Conservation (phyloP, 2,888 invertebrate species). For the Polydrusus cervinus region DNA sequence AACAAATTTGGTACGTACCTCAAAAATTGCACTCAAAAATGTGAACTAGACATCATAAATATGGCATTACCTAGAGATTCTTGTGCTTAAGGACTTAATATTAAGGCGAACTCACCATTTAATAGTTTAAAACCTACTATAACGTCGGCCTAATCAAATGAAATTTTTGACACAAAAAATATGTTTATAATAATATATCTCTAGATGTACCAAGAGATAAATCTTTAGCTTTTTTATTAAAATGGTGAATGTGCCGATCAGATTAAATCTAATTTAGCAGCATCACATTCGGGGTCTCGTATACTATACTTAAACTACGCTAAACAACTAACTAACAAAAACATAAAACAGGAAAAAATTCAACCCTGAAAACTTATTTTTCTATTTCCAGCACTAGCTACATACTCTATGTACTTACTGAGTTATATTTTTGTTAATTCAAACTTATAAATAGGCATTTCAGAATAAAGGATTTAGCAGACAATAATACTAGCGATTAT, state of each 20-base stretch:
- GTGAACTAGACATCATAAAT: neutral
- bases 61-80: neutral
- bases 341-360: conserved; percentile 6
- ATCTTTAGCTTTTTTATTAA: too few relatives aligned
- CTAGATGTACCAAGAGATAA: too few relatives aligned
- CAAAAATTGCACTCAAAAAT: conserved; percentile 21
- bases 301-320: neutral
- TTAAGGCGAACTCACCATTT: neutral
- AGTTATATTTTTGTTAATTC: neutral
- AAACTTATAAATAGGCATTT: neutral
- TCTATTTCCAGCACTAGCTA: too few relatives aligned
- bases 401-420: neutral
- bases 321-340: neutral
- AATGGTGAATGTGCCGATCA: neutral
- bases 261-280: neutral
- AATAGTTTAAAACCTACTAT: neutral
- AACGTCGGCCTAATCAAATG: too few relatives aligned
- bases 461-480: too few relatives aligned
- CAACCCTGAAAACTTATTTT: too few relatives aligned
- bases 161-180: too few relatives aligned
- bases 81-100: neutral
- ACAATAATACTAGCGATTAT: too few relatives aligned
- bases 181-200: too few relatives aligned
- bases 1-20: conserved; percentile 17
- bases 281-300: conserved; percentile 5